Percentiles rank a stretch among this genome's conserved stretches.
Evolutionary conservation across 2,797 vertebrate genomes (phyloP).

Genomic region (Parotocinclus haroldoi): DNA sequence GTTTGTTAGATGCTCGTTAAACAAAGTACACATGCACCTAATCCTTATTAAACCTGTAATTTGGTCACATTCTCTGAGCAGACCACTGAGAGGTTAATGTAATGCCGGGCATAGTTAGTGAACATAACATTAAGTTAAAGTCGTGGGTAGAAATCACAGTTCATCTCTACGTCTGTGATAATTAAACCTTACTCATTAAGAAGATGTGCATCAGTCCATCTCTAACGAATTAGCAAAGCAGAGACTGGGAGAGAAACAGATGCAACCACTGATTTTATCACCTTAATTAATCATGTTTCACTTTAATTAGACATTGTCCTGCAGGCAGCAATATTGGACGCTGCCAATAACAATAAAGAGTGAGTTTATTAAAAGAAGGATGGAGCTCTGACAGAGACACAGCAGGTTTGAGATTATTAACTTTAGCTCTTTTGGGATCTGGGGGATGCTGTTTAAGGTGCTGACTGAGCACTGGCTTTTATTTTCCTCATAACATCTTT

Average conservation of each 20-base stretch:
- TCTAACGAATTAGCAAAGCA: conserved; percentile 28
- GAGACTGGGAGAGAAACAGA: conserved; percentile 16
- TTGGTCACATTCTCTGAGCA: too few species aligned
- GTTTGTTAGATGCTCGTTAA: too few species aligned
- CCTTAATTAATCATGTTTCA: conserved; percentile 57
- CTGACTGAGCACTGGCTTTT: conserved; percentile 25
- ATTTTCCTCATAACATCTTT: conserved; percentile 23
- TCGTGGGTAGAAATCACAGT: neutral
- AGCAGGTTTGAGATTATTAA: conserved; percentile 25
- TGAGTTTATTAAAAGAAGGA: conserved; percentile 30
- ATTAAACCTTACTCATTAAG: conserved; percentile 40
- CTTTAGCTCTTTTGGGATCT: conserved; percentile 23
- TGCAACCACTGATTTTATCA: conserved; percentile 32
- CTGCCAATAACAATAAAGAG: conserved; percentile 31
- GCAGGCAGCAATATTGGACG: conserved; percentile 46
- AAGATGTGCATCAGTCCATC: conserved; percentile 40
- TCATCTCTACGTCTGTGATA: conserved; percentile 41
- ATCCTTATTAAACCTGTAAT: too few species aligned
- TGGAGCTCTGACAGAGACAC: conserved; percentile 3
- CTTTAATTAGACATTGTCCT: conserved; percentile 52
- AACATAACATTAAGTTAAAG: neutral
- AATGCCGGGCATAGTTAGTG: neutral
- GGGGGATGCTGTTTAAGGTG: conserved; percentile 13
- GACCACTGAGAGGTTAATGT: too few species aligned
- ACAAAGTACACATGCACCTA: too few species aligned